These are phyloP conservation scores for Eurytoma californica DNA, from an alignment of 2,888 invertebrate genomes.

Conservation along the genomic window DNA sequence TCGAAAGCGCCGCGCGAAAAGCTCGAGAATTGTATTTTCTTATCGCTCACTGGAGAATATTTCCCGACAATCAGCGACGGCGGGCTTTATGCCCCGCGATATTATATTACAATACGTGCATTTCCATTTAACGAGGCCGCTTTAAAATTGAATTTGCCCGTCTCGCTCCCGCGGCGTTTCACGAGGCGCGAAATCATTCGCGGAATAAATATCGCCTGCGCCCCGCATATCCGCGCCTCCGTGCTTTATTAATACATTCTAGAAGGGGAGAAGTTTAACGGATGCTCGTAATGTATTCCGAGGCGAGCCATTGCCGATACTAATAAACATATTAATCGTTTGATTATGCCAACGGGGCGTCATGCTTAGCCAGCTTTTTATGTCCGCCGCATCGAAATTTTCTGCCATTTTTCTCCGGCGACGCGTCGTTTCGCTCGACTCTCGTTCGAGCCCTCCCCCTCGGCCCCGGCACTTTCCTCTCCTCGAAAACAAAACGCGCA, in stretches of 20 bases:
- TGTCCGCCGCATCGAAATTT: constrained; percentile 49
- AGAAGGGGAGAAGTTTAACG: constrained; percentile 51
- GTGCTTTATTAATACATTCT: constrained; percentile 55
- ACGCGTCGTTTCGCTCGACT: neutral
- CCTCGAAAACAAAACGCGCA: neutral
- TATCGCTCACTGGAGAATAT: constrained; percentile 9
- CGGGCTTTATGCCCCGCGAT: constrained; percentile 33
- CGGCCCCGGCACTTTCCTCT: constrained; percentile 6
- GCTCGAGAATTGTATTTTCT: constrained; percentile 25
- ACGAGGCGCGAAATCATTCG: constrained; percentile 58
- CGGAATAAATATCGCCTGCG: constrained; percentile 53
- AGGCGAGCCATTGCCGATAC: constrained; percentile 66
- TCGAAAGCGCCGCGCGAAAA: constrained; percentile 5
- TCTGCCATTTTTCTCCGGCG: neutral
- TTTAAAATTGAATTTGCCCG: constrained; percentile 51
- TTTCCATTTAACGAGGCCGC: constrained; percentile 45
- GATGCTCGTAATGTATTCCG: constrained; percentile 64
- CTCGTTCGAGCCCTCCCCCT: neutral
- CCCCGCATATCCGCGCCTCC: constrained; percentile 13
- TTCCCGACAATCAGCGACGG: constrained; percentile 37
- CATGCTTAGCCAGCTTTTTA: constrained; percentile 59
- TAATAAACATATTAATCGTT: constrained; percentile 71
- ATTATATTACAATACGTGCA: constrained; percentile 41
- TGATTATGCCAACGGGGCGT: constrained; percentile 68
- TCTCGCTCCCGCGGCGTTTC: constrained; percentile 20